These are phyloP conservation scores for Sapajus apella DNA, from an alignment of 2,113 vertebrate species.

Conservation along the genomic window DNA sequence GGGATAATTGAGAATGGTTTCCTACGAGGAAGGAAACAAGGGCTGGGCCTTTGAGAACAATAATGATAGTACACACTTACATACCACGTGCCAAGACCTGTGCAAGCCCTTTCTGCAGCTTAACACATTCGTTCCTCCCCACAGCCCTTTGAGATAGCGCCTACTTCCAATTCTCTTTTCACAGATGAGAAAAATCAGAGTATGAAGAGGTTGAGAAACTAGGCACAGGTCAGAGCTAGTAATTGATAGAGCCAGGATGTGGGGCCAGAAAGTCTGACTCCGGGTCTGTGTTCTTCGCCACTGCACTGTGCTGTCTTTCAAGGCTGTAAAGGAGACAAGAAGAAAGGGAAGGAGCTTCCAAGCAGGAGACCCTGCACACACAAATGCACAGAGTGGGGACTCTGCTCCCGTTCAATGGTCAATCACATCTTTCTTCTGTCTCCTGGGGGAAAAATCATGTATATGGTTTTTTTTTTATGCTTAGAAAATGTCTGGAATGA, in stretches of 20 bases:
- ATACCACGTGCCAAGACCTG: neutral
- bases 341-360: neutral
- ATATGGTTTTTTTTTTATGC: neutral
- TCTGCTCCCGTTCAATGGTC: neutral
- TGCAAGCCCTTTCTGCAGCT: neutral
- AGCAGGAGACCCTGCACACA: neutral
- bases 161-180: neutral
- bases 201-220: neutral
- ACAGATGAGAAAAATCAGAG: neutral
- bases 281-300: neutral
- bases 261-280: neutral
- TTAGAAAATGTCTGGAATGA: neutral
- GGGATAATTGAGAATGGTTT: neutral
- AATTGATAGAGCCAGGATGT: neutral
- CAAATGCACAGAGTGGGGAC: neutral
- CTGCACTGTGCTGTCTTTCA: neutral
- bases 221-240: neutral
- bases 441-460: neutral
- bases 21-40: neutral
- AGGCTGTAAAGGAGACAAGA: neutral
- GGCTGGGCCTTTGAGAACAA: neutral
- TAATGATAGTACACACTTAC: neutral
- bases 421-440: neutral
- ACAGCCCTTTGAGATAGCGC: neutral
- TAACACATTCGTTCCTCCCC: neutral